phyloP scores from a whole-genome alignment of 2,113 vertebrate genomes.

The Cebidichthys violaceus region DNA sequence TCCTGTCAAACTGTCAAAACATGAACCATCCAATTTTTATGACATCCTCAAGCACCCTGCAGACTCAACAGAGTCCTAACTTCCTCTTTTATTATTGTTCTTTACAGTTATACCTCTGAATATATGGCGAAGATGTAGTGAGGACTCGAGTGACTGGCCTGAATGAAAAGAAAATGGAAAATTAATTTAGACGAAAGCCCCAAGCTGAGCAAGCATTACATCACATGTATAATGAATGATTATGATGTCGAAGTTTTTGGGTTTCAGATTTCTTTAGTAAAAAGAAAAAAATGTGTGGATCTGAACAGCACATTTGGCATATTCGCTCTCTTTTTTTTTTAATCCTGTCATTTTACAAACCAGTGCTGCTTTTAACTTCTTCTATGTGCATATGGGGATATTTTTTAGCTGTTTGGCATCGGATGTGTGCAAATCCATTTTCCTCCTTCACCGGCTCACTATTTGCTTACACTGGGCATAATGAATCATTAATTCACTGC shows the following conservation, averaged over 20 bases:
- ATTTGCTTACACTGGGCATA: conserved; percentile 79
- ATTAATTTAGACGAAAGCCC: conserved; percentile 59
- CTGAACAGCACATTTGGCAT: conserved; percentile 29
- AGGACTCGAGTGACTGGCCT: conserved; percentile 42
- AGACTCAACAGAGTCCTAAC: not conserved
- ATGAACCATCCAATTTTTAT: conserved; percentile 49
- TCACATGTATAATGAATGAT: conserved; percentile 64
- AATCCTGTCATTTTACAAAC: conserved; percentile 21
- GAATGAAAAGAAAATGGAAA: conserved; percentile 63
- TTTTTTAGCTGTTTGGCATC: conserved; percentile 62
- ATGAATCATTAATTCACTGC: conserved; percentile 82
- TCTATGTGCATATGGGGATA: conserved; percentile 24
- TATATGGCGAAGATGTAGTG: no score
- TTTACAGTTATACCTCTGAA: not conserved
- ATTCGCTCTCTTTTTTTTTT: not conserved
- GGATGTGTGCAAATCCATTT: conserved; percentile 75
- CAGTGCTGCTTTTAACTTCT: conserved; percentile 18
- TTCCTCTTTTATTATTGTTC: not conserved
- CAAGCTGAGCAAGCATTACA: conserved; percentile 33
- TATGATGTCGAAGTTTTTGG: conserved; percentile 15
- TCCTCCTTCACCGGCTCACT: conserved; percentile 63
- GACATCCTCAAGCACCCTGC: conserved; percentile 18
- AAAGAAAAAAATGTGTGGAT: conserved; percentile 3
- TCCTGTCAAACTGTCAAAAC: conserved; percentile 21
- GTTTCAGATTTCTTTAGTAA: conserved; percentile 55